Base-by-base conservation (phyloP, 2,888 invertebrate genomes). In the Tetheella fluctuosa region DNA sequence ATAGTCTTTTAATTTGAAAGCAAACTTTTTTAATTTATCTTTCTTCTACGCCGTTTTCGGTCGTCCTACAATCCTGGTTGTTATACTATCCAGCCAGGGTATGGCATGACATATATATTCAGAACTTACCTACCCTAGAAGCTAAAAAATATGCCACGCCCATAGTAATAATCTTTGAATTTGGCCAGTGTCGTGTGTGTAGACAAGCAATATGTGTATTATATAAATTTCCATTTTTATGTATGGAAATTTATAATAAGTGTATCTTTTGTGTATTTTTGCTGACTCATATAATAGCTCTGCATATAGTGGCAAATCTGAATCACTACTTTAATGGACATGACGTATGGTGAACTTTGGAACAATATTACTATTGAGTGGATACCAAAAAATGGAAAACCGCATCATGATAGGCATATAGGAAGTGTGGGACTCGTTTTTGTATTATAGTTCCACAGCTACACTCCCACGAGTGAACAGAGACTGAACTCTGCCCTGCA, bases 301-400 rank as follows among this genome's bases (percentile, higher is more conserved):
- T 34, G 13, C 34, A 34, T 13, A 39, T 5, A 39, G 7, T 39
- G 39, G 5, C 1, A 1, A 39, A n/a, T n/a, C n/a, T n/a, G 1
- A 4, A 39, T 39, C 6, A n/a, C 39, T 39, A n/a, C n/a, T 39
- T 6, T n/a, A 39, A 39, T 39, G 37, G 37, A 15, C 37, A 37
- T 37, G 39, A 39, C 39, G 39, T n/a, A 39, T 48, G 48, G 48
- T 10, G 42, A 48, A 48, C 17, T 20, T 48, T 48, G 48, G 48
- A 20, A 20, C 10, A 48, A 7, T 48, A 48, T 48, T 48, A 20
- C 20, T 2, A 48, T 48, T 48, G 10, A 48, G 17, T 20, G 48
- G 17, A 20, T 17, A 20, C 48, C 48, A 48, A 48, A 48, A 48
- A 10, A 20, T 4, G 20, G 8, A 1, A 48, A 48, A 48, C 13